Conservation (phyloP, 2,888 invertebrate species). For the Allolobophora icterica region DNA sequence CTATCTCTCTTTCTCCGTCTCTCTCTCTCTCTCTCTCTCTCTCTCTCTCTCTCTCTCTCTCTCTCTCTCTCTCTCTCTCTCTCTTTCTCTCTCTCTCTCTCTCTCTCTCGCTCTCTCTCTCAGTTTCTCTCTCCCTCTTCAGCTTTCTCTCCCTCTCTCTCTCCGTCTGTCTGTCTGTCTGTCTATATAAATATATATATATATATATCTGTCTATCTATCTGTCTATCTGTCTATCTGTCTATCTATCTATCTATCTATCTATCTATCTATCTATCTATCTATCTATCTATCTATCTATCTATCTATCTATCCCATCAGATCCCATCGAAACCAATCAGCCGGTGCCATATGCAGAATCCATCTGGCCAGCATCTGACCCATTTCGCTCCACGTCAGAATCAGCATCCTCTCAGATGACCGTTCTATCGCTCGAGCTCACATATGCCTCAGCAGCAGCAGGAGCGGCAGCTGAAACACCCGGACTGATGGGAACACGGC, state of each 20-base stretch:
- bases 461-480: not conserved
- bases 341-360: not conserved
- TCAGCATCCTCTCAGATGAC: not conserved
- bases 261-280: not conserved
- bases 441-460: not conserved
- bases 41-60: not conserved
- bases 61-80: not conserved
- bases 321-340: not conserved
- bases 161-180: not conserved
- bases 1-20: not conserved
- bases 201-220: too few relatives aligned
- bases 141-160: not conserved
- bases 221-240: too few relatives aligned
- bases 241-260: not conserved
- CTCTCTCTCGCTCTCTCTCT: not conserved
- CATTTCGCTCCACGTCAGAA: not conserved
- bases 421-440: not conserved
- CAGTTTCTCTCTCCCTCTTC: too few relatives aligned
- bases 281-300: not conserved
- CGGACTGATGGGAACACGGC: not conserved
- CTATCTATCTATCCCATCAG: not conserved
- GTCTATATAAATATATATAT: too few relatives aligned
- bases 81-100: not conserved
- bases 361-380: slow-evolving; percentile 11
- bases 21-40: not conserved